Conservation (phyloP, 1,140 invertebrate genomes). For the Bacillus rossius region DNA sequence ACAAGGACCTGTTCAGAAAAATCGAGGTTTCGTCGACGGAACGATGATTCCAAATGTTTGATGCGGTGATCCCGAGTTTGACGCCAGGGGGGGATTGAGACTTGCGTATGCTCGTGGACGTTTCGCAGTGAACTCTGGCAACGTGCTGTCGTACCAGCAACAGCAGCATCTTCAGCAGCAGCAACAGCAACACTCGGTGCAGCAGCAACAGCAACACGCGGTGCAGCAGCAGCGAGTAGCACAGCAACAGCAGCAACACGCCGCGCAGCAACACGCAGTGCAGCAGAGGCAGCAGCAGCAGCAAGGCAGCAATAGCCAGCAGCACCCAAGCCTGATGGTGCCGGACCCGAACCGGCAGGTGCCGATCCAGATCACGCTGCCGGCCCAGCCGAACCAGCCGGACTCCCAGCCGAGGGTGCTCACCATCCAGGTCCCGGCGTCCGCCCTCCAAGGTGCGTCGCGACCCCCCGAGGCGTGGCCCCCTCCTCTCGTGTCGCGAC, state of each 20-base stretch:
- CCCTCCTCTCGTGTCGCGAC: too few species aligned
- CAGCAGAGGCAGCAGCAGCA: slow-evolving; percentile 24
- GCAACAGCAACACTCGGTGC: slow-evolving; percentile 35
- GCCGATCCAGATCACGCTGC: slow-evolving; percentile 57
- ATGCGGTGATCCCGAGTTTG: too few species aligned
- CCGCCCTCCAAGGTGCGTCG: slow-evolving; percentile 63
- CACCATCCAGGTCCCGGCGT: slow-evolving; percentile 79
- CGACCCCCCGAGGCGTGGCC: neutral
- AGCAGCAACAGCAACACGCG: slow-evolving; percentile 22
- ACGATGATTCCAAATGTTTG: too few species aligned
- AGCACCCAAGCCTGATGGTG: neutral
- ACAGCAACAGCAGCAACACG: slow-evolving; percentile 22
- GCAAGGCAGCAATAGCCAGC: slow-evolving; percentile 2
- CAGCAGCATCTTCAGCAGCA: slow-evolving; percentile 37
- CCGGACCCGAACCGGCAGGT: slow-evolving; percentile 48
- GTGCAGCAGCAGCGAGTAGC: slow-evolving; percentile 30
- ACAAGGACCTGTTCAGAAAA: too few species aligned
- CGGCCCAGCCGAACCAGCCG: slow-evolving; percentile 59
- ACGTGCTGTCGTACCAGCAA: slow-evolving; percentile 17
- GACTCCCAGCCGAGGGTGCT: slow-evolving; percentile 58
- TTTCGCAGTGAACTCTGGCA: too few species aligned
- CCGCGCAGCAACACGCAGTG: slow-evolving; percentile 31
- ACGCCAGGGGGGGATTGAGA: too few species aligned
- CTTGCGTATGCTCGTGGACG: too few species aligned
- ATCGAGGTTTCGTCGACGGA: too few species aligned